phyloP scores from a whole-genome alignment of 2,888 invertebrate species.

The Aleiodes testaceus region DNA sequence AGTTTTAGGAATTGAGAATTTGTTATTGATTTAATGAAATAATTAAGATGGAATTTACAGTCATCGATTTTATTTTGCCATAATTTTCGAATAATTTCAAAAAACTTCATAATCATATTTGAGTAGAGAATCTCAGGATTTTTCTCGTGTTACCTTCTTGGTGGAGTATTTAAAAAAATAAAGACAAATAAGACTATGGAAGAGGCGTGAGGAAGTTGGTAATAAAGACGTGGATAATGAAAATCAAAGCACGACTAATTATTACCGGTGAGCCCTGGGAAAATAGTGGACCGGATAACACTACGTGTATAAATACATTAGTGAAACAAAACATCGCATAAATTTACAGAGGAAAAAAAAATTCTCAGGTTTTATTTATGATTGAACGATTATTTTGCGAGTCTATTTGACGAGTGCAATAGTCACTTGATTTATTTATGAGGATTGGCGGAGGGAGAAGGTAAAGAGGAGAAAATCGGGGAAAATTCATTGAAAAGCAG shows the following conservation, averaged over 20 bases:
- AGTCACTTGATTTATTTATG: background rate
- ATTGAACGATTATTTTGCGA: constrained; percentile 17
- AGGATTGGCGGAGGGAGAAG: background rate
- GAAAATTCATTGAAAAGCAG: background rate
- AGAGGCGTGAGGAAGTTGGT: constrained; percentile 28
- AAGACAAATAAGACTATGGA: constrained; percentile 11
- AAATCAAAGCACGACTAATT: constrained; percentile 35
- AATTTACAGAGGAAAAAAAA: constrained; percentile 27
- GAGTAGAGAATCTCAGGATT: too few species aligned
- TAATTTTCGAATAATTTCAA: too few species aligned
- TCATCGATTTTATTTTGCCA: too few species aligned
- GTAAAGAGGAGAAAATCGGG: background rate
- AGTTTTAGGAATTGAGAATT: too few species aligned
- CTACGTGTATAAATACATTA: constrained; percentile 22
- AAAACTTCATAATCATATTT: too few species aligned
- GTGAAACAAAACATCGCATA: constrained; percentile 29
- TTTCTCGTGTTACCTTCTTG: background rate
- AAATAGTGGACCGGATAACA: constrained; percentile 23
- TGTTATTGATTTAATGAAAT: too few species aligned
- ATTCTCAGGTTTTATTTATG: constrained; percentile 4
- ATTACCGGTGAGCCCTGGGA: constrained; percentile 30
- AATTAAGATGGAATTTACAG: too few species aligned
- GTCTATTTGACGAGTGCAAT: background rate
- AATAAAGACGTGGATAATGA: constrained; percentile 29
- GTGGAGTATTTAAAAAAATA: background rate